Evolutionary conservation across 1,140 invertebrate species (phyloP), one percentile per base, ranked within the genome.

Genomic region (Camponotus vicinus): DNA sequence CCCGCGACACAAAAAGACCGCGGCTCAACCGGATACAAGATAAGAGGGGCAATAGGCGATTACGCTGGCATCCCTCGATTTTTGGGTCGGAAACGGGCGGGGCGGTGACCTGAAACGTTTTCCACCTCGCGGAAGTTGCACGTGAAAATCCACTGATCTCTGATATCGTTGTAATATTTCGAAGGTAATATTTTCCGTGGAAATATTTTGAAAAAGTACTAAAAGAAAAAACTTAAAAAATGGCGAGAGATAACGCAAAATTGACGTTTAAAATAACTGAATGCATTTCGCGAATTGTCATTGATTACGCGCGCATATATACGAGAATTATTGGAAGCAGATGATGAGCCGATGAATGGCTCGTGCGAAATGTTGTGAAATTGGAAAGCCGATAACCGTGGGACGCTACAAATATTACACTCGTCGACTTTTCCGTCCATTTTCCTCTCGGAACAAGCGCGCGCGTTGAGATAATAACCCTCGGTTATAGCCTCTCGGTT

Each of bases 371-470:
- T 21, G 18, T 67, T 52, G 45, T 15, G 40, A 82, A 82, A 69
- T 80, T 80, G 77, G 49, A 80, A 73, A 73, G 79, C 67, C 40
- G 67, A 59, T 70, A 61, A 49, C 45, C 64, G 7, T 40, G 52
- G 61, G 67, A 59, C 79, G 18, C n/a, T 73, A 59, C 69, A 82
- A 61, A 57, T 73, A 73, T 82, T 32, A 34, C 32, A 45, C 57
- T 27, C 27, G 49, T n/a, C 37, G 40, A 79, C 42, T 67, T 37
- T 13, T 49, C 45, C 37, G 49, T 71, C 55, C 77, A 45, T 21
- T 73, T 71, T 21, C 40, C 67, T 82, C 67, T 34, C 59, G 15
- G 67, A 73, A 82, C 67, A 57, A 82, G 78, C 78, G 67, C 64
- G 66, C 32, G 7, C 5, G 67, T 37, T 3, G 6, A 49, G 69